Evolutionary conservation across 1,140 invertebrate species (phyloP).

Genomic region (Bombus sibiricus): DNA sequence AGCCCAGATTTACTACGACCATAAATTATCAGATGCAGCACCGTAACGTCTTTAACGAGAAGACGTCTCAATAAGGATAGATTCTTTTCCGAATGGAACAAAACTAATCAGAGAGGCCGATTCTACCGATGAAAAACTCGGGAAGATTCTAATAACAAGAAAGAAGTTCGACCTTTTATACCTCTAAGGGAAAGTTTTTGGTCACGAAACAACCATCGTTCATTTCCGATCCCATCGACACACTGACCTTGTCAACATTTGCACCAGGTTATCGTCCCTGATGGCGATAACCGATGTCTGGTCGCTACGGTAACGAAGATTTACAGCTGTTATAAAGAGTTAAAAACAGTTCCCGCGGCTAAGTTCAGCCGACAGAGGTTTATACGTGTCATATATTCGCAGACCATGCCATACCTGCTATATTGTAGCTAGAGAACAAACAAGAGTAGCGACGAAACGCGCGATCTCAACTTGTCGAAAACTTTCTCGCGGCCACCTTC

Average conservation of each 20-base stretch:
- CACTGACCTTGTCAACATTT: constrained; percentile 66
- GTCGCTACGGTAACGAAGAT: constrained; percentile 56
- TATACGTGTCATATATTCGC: constrained; percentile 69
- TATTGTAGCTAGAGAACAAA: constrained; percentile 59
- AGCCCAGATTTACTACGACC: constrained; percentile 45
- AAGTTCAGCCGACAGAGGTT: constrained; percentile 70
- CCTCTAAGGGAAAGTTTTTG: constrained; percentile 7
- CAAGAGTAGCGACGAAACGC: constrained; percentile 74
- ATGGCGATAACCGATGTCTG: constrained; percentile 34
- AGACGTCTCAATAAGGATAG: constrained; percentile 11
- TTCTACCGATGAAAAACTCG: background rate
- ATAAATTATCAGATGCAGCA: constrained; percentile 14
- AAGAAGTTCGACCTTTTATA: too few species aligned
- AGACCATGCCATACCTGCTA: constrained; percentile 18
- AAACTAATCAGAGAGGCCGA: background rate
- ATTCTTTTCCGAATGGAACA: background rate
- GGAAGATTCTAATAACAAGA: background rate
- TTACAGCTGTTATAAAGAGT: constrained; percentile 76
- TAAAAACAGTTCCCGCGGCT: constrained; percentile 68
- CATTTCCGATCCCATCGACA: constrained; percentile 38
- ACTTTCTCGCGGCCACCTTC: constrained; percentile 20
- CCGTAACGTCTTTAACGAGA: constrained; percentile 7
- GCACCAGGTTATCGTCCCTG: background rate
- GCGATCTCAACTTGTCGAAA: constrained; percentile 58
- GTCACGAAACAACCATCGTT: background rate